Percentiles rank a stretch among this genome's conserved stretches.
Evolutionary conservation across 2,113 vertebrate genomes (phyloP).

Genomic region (Addax nasomaculatus): DNA sequence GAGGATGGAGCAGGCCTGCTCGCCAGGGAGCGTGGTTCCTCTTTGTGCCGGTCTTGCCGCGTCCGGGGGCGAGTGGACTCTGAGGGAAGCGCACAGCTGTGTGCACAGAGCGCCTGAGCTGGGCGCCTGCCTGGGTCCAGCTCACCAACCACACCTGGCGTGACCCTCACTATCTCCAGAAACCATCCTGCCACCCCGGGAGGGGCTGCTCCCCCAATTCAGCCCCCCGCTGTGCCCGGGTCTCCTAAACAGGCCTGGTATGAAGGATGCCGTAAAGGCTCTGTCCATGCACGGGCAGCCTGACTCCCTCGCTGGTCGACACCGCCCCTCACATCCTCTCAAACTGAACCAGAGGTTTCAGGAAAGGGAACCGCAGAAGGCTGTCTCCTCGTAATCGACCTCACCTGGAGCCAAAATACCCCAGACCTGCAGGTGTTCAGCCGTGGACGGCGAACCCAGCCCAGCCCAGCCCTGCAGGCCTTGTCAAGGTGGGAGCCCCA

Average conservation of each 20-base stretch:
- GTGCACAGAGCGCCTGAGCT: background rate
- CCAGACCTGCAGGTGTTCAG: constrained; percentile 36
- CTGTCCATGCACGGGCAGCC: background rate
- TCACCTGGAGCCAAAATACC: constrained; percentile 59
- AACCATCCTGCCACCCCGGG: background rate
- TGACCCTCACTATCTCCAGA: background rate
- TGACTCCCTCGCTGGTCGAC: constrained; percentile 46
- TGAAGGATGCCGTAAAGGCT: background rate
- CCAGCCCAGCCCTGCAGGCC: background rate
- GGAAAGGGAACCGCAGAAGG: constrained; percentile 49
- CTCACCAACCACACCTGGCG: background rate
- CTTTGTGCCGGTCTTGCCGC: background rate
- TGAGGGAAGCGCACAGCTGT: background rate
- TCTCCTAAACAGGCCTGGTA: background rate
- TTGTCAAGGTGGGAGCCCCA: background rate
- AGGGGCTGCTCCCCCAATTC: background rate
- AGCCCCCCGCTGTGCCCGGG: fast-evolving
- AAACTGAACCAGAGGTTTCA: constrained; percentile 47
- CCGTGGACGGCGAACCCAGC: fast-evolving
- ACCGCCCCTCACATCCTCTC: constrained; percentile 37
- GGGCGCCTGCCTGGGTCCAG: background rate
- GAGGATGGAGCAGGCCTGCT: background rate
- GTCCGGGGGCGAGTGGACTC: background rate
- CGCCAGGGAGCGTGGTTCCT: background rate
- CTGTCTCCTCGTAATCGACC: constrained; percentile 24